phyloP scores from a whole-genome alignment of 2,113 vertebrate genomes.

The Apodemus sylvaticus region DNA sequence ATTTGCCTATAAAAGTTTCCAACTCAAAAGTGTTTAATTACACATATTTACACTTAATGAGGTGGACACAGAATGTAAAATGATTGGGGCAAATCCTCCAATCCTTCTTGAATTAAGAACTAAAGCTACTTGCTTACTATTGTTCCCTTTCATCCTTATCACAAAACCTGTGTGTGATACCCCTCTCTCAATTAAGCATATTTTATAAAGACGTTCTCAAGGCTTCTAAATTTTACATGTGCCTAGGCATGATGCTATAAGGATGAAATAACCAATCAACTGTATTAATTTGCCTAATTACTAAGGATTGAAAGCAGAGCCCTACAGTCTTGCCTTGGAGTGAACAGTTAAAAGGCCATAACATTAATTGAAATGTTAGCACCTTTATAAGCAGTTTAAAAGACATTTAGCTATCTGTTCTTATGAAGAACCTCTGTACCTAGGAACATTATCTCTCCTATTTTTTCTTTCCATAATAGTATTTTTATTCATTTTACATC shows the following conservation, averaged over 20 bases:
- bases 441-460: not conserved
- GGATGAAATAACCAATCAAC: not conserved
- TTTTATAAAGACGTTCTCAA: constrained; percentile 30
- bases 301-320: not conserved
- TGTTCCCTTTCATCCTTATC: not conserved
- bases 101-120: not conserved
- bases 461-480: no score
- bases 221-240: constrained; percentile 9
- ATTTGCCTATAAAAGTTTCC: not conserved
- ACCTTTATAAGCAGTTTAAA: not conserved
- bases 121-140: not conserved
- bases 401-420: not conserved
- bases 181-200: not conserved
- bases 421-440: not conserved
- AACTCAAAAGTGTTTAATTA: not conserved
- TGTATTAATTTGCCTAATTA: not conserved
- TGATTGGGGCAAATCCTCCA: not conserved
- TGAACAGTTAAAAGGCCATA: not conserved
- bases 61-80: not conserved
- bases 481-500: no score
- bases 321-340: not conserved
- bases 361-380: not conserved
- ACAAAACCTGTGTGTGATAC: not conserved
- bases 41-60: not conserved
- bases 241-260: not conserved